Evolutionary conservation across 2,888 invertebrate genomes (phyloP).

Genomic region (Limenitis camilla): DNA sequence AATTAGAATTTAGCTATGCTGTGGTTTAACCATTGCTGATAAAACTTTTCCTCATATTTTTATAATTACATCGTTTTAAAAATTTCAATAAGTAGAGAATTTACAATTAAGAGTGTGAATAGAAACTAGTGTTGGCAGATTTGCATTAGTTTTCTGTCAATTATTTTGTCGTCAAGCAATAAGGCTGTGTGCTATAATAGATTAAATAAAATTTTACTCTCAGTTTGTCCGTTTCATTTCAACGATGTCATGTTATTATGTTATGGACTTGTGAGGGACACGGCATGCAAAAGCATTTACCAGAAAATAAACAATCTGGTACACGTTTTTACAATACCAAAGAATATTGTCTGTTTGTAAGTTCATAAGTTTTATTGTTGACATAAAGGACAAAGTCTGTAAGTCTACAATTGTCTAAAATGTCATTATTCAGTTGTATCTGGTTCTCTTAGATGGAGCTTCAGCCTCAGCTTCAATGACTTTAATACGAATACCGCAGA

Average conservation of each 20-base stretch:
- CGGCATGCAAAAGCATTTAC: background rate
- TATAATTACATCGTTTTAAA: background rate
- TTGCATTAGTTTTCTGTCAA: constrained; percentile 35
- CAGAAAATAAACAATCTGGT: background rate
- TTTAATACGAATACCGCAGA: constrained; percentile 89
- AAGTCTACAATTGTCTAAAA: constrained; percentile 20
- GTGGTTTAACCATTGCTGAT: background rate
- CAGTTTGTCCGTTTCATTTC: constrained; percentile 5
- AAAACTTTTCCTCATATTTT: background rate
- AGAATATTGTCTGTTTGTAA: constrained; percentile 18
- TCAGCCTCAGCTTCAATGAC: constrained; percentile 87
- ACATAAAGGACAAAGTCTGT: constrained; percentile 16
- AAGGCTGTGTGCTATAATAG: constrained; percentile 57
- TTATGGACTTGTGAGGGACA: background rate
- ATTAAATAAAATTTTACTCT: constrained; percentile 14
- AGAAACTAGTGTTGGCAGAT: background rate
- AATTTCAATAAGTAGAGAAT: background rate
- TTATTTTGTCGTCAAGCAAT: constrained; percentile 34
- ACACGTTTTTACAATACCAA: constrained; percentile 1
- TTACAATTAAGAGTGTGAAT: background rate
- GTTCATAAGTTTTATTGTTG: constrained; percentile 7
- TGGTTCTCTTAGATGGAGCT: constrained; percentile 41
- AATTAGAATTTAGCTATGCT: too few relatives aligned
- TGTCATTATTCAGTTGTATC: constrained; percentile 29
- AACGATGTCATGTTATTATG: background rate